phyloP scores from a whole-genome alignment of 2,797 vertebrate genomes.

The Myiotriccus ornatus region DNA sequence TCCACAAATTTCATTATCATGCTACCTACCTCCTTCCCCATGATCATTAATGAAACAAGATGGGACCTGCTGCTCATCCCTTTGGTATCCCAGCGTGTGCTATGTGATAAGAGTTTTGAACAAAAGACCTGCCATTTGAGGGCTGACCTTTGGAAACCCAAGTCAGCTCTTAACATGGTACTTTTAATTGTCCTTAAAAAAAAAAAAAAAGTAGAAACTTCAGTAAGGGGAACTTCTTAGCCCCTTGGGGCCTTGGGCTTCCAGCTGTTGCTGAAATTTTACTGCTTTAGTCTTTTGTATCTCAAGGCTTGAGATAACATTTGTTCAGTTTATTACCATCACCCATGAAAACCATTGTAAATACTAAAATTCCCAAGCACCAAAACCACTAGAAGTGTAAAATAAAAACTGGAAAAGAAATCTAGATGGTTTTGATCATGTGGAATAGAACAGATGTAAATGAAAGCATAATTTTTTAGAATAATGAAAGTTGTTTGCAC shows the following conservation, averaged over 20 bases:
- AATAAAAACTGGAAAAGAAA: background rate
- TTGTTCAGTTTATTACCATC: background rate
- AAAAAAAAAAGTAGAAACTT: background rate
- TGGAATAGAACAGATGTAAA: background rate
- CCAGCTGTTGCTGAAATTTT: conserved; percentile 38
- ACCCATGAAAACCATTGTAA: background rate
- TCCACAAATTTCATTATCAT: background rate
- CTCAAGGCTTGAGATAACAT: background rate
- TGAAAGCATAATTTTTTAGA: background rate
- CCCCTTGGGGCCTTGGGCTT: conserved; percentile 15
- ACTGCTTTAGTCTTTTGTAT: conserved; percentile 43
- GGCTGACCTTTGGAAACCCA: conserved; percentile 50
- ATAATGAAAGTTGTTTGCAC: background rate
- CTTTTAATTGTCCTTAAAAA: conserved; percentile 28
- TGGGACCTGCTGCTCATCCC: background rate
- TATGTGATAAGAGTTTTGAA: background rate
- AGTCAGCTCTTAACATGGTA: background rate
- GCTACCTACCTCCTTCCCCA: background rate
- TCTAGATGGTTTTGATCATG: background rate
- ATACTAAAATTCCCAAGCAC: background rate
- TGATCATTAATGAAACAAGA: background rate
- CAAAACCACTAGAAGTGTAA: background rate
- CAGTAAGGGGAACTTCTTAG: background rate
- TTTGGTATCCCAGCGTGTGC: conserved; percentile 20
- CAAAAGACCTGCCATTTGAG: background rate